Evolutionary conservation across 2,113 vertebrate species (phyloP).

Genomic region (Leucosticte australis): DNA sequence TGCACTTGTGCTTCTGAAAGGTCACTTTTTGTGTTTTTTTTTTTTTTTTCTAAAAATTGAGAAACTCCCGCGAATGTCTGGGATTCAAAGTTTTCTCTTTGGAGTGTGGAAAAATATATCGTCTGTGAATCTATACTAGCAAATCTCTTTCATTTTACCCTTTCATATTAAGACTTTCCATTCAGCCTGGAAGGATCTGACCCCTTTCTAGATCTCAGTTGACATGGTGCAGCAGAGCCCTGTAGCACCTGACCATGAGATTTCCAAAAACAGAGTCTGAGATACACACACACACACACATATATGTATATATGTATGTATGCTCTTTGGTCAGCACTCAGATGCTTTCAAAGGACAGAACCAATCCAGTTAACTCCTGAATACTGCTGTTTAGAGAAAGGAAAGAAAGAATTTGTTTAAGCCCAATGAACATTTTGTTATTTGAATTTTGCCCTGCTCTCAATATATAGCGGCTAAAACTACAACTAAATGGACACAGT

Average conservation of each 20-base stretch:
- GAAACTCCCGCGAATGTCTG: not conserved
- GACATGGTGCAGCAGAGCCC: not conserved
- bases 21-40: not conserved
- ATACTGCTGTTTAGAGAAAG: not conserved
- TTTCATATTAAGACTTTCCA: not conserved
- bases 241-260: not conserved
- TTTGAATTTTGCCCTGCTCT: not conserved
- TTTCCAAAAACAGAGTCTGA: not conserved
- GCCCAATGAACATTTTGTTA: not conserved
- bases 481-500: not conserved
- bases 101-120: not conserved
- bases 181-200: not conserved
- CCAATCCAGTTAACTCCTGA: not conserved
- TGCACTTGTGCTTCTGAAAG: not conserved
- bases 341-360: not conserved
- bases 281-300: no score
- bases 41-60: not conserved
- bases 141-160: not conserved
- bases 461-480: not conserved
- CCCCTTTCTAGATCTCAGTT: not conserved
- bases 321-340: not conserved
- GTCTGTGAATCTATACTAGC: not conserved
- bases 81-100: not conserved
- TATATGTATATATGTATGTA: no score
- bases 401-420: not conserved